Evolutionary conservation across 1,140 invertebrate genomes (phyloP).

Genomic region (Sinella curviseta): DNA sequence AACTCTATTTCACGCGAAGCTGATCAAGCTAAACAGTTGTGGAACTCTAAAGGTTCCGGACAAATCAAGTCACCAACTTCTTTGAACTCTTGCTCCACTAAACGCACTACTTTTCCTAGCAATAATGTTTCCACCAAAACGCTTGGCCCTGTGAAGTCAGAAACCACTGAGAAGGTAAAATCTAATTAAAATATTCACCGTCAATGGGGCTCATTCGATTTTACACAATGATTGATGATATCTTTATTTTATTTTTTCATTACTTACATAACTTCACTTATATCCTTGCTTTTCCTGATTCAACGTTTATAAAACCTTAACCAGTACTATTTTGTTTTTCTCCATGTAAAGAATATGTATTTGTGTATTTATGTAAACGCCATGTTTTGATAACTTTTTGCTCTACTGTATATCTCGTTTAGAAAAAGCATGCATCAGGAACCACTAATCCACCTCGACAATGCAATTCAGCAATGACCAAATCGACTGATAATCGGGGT

Average conservation of each 20-base stretch:
- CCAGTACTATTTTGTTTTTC: too few species aligned
- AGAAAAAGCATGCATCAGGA: background rate
- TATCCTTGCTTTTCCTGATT: too few species aligned
- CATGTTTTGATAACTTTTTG: background rate
- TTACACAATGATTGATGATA: too few species aligned
- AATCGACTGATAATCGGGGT: background rate
- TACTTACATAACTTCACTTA: too few species aligned
- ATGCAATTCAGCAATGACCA: background rate
- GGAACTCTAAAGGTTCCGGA: slow-evolving; percentile 18
- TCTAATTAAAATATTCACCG: background rate
- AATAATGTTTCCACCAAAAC: background rate
- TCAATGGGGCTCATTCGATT: too few species aligned
- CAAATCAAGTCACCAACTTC: slow-evolving; percentile 6
- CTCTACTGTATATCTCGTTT: background rate
- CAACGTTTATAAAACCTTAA: too few species aligned
- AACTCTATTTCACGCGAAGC: background rate
- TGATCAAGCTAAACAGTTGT: background rate
- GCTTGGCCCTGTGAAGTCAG: background rate
- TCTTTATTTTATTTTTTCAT: too few species aligned
- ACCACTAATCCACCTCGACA: background rate
- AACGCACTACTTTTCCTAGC: slow-evolving; percentile 20
- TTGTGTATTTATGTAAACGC: too few species aligned
- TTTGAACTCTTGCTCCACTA: slow-evolving; percentile 7
- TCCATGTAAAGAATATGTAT: too few species aligned
- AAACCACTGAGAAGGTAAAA: background rate